Evolutionary conservation across 2,888 invertebrate species (phyloP).

Genomic region (Creontiades dilutus): DNA sequence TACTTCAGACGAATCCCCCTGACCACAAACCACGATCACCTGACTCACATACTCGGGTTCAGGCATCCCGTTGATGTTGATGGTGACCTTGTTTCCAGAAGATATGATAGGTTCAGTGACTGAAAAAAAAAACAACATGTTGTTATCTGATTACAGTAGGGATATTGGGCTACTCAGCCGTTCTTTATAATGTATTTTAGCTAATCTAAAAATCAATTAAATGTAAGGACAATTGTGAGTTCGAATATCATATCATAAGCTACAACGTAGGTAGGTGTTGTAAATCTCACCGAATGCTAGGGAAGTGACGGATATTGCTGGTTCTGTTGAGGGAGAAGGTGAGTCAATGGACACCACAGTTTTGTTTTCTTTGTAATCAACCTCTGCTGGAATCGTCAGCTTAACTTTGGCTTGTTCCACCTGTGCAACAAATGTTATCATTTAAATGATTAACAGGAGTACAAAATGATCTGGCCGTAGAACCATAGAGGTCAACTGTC

Average conservation of each 20-base stretch:
- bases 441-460: too few relatives aligned
- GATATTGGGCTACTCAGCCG: too few relatives aligned
- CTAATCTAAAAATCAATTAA: too few relatives aligned
- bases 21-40: slow-evolving; percentile 76
- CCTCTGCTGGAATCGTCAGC: slow-evolving; percentile 73
- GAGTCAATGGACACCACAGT: slow-evolving; percentile 75
- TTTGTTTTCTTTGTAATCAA: slow-evolving; percentile 73
- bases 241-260: too few relatives aligned
- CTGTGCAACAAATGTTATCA: not conserved
- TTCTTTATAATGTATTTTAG: too few relatives aligned
- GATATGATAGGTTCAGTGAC: slow-evolving; percentile 66
- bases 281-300: slow-evolving; percentile 81
- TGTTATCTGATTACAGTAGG: too few relatives aligned
- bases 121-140: slow-evolving; percentile 24
- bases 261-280: too few relatives aligned
- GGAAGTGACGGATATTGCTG: slow-evolving; percentile 80
- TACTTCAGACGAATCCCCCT: not conserved
- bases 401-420: slow-evolving; percentile 70
- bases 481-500: too few relatives aligned
- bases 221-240: too few relatives aligned
- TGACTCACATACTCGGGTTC: slow-evolving; percentile 70
- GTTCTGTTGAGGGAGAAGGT: slow-evolving; percentile 64
- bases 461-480: too few relatives aligned
- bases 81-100: slow-evolving; percentile 79
- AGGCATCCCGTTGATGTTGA: slow-evolving; percentile 78